Conservation (phyloP, 2,113 vertebrate species). For the Triplophysa dalaica region DNA sequence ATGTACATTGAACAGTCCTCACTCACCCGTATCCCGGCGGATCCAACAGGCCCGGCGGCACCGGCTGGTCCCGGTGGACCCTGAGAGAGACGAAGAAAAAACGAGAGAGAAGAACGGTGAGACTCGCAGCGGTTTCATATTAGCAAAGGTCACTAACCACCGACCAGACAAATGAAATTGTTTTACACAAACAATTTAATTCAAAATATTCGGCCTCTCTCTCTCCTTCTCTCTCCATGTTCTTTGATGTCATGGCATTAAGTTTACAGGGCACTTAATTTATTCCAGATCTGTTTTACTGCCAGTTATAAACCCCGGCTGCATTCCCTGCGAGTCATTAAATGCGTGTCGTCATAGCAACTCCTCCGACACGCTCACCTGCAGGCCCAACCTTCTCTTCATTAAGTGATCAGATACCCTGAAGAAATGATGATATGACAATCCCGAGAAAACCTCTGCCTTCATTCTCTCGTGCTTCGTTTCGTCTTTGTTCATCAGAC, state of each 20-base stretch:
- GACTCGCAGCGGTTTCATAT: conserved; percentile 2
- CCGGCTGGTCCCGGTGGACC: conserved; percentile 85
- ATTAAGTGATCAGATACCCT: conserved; percentile 19
- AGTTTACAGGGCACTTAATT: conserved; percentile 66
- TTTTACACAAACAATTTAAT: conserved; percentile 28
- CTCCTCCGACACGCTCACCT: conserved; percentile 63
- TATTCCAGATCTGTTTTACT: conserved; percentile 68
- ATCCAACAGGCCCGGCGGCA: conserved; percentile 81
- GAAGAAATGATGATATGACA: background rate
- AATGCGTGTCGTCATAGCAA: conserved; percentile 61
- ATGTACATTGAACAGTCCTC: background rate
- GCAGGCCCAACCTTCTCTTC: conserved; percentile 33
- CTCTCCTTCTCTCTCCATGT: conserved; percentile 46
- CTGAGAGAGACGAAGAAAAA: conserved; percentile 64
- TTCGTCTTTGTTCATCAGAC: background rate
- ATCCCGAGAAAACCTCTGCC: too few relatives aligned
- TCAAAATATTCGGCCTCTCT: conserved; percentile 34
- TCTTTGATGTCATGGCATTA: conserved; percentile 66
- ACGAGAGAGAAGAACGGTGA: conserved; percentile 18
- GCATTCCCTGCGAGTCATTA: conserved; percentile 60
- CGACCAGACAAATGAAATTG: conserved; percentile 29
- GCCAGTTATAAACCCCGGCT: conserved; percentile 58
- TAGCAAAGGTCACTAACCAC: conserved; percentile 38
- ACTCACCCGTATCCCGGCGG: conserved; percentile 88
- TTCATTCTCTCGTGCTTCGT: background rate